phyloP scores from a whole-genome alignment of 1,140 invertebrate species.

The Microplitis demolitor region DNA sequence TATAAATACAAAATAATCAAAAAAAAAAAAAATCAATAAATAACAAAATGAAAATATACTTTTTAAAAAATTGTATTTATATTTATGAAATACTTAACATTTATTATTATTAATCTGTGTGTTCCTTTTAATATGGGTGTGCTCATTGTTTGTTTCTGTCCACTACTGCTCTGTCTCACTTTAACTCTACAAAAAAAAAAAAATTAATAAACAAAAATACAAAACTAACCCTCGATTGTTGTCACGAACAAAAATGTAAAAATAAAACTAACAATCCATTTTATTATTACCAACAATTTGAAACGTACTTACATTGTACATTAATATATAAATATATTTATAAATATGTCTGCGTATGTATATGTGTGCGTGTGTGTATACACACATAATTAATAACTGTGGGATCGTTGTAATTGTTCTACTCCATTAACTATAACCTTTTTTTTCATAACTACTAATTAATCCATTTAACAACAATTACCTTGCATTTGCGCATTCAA shows the following conservation, averaged over 20 bases:
- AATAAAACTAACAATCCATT: too few relatives aligned
- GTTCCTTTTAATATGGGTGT: constrained; percentile 55
- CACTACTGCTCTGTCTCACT: constrained; percentile 56
- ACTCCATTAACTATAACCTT: too few relatives aligned
- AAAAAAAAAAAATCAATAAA: too few relatives aligned
- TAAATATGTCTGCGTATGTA: background rate
- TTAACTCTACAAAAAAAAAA: constrained; percentile 35
- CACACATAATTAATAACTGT: too few relatives aligned
- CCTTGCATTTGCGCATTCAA: too few relatives aligned
- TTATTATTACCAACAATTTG: too few relatives aligned
- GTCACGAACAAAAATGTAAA: too few relatives aligned
- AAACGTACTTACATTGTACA: background rate
- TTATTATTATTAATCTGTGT: constrained; percentile 29
- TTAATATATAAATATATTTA: background rate
- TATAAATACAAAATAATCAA: constrained; percentile 28
- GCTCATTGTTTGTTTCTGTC: constrained; percentile 59
- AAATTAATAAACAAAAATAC: constrained; percentile 37
- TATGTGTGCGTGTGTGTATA: background rate
- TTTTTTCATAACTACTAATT: too few relatives aligned
- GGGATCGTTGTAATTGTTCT: too few relatives aligned
- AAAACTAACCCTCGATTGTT: constrained; percentile 24
- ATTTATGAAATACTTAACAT: constrained; percentile 7
- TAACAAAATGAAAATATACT: background rate
- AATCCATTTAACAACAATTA: too few relatives aligned
- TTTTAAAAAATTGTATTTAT: constrained; percentile 20